Evolutionary conservation across 1,140 invertebrate genomes (phyloP).

Genomic region (Drosophila equinoxialis): DNA sequence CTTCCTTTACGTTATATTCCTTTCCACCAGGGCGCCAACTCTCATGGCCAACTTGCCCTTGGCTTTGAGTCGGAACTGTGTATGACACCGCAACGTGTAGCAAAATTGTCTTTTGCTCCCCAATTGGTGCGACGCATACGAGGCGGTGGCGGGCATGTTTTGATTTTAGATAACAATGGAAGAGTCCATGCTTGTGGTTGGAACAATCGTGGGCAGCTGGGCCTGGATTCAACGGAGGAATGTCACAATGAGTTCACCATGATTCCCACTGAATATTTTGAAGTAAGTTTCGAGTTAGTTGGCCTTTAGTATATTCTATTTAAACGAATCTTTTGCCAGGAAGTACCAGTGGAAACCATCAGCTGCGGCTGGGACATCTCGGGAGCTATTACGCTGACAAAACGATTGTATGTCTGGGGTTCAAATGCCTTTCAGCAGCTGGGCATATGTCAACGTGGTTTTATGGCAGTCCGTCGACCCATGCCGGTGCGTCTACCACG

Average conservation of each 20-base stretch:
- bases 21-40: constrained; percentile 90
- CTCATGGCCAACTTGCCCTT: constrained; percentile 89
- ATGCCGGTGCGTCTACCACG: constrained; percentile 75
- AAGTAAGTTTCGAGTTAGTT: constrained; percentile 35
- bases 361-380: constrained; percentile 90
- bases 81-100: constrained; percentile 85
- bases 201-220: constrained; percentile 92
- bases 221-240: constrained; percentile 82
- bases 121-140: constrained; percentile 85
- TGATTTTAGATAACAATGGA: constrained; percentile 87
- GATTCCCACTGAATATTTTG: constrained; percentile 69
- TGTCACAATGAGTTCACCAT: constrained; percentile 68
- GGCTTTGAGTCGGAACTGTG: constrained; percentile 88
- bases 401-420: constrained; percentile 89
- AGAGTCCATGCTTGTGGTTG: constrained; percentile 93
- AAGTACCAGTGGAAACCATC: constrained; percentile 85
- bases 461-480: constrained; percentile 82
- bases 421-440: constrained; percentile 90
- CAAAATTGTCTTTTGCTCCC: constrained; percentile 83
- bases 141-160: constrained; percentile 90
- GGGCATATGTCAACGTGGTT: constrained; percentile 85
- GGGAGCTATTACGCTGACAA: constrained; percentile 86
- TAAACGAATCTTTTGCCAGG: constrained; percentile 39
- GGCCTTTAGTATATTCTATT: constrained; percentile 84
- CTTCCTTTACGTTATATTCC: constrained; percentile 54